Evolutionary conservation across 92 coral and sea anemone species (phyloP).

Genomic region (Heteractis magnifica): DNA sequence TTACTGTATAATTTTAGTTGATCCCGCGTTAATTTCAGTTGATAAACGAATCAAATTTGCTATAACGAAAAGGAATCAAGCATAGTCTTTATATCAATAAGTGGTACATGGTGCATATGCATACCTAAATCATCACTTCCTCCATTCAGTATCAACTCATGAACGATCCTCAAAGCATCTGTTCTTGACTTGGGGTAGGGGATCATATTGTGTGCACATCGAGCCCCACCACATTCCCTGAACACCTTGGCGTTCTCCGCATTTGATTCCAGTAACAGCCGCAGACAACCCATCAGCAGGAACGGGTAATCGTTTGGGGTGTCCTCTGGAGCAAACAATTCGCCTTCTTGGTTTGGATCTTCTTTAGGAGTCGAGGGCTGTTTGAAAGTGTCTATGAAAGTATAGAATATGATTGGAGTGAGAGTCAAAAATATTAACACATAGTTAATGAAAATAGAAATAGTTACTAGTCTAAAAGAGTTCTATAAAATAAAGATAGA

Average conservation of each 20-base stretch:
- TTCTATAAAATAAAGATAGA: too few species aligned
- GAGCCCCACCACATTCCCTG: constrained; percentile 89
- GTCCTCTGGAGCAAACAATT: constrained; percentile 27
- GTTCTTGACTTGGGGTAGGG: constrained; percentile 74
- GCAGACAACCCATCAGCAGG: constrained; percentile 89
- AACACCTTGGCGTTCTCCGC: constrained; percentile 82
- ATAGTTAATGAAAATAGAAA: not conserved
- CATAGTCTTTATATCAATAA: too few species aligned
- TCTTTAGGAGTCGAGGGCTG: not conserved
- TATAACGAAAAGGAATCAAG: too few species aligned
- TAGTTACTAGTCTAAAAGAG: too few species aligned
- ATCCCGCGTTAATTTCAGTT: too few species aligned
- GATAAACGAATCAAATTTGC: too few species aligned
- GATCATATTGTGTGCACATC: constrained; percentile 87
- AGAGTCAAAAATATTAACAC: not conserved
- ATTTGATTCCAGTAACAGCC: constrained; percentile 76
- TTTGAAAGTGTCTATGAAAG: constrained; percentile 1
- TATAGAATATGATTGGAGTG: not conserved
- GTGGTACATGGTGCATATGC: not conserved
- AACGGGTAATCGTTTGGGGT: constrained; percentile 75
- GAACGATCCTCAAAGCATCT: constrained; percentile 86
- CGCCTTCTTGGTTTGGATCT: not conserved
- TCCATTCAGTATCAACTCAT: constrained; percentile 86
- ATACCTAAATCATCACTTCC: constrained; percentile 89
- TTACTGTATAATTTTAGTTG: too few species aligned